Percentiles rank a stretch among this genome's conserved stretches.
phyloP scores from a whole-genome alignment of 92 coral and sea anemone species.

The Isaurus tuberculatus region DNA sequence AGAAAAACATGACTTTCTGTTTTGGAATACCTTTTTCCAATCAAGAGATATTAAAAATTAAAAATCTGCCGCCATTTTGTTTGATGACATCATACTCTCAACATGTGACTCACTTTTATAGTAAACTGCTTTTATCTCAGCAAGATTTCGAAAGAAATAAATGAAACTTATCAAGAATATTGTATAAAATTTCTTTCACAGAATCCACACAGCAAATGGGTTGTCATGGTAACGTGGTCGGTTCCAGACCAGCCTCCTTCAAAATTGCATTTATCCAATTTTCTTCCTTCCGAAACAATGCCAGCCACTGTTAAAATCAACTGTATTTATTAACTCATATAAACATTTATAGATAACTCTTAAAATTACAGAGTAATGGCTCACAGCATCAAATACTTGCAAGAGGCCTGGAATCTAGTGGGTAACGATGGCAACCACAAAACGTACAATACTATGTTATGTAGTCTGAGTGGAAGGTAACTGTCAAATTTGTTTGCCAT shows the following conservation, averaged over 20 bases:
- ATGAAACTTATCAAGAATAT: background rate
- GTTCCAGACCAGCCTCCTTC: slow-evolving; percentile 1
- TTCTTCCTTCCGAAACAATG: background rate
- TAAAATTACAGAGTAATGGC: background rate
- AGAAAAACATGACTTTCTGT: slow-evolving; percentile 5
- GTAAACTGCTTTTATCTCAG: background rate
- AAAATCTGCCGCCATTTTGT: slow-evolving; percentile 4
- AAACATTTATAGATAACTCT: slow-evolving; percentile 1
- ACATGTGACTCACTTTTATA: slow-evolving; percentile 7
- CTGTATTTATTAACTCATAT: background rate
- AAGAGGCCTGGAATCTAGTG: background rate
- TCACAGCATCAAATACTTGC: background rate
- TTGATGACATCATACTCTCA: background rate
- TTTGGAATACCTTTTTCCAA: slow-evolving; percentile 6
- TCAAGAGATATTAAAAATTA: background rate
- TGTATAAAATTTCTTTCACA: background rate
- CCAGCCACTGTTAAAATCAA: background rate
- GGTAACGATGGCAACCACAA: background rate
- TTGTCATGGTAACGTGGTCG: background rate
- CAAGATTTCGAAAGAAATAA: background rate
- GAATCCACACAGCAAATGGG: slow-evolving; percentile 2
- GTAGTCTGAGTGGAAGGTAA: background rate
- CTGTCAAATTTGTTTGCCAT: slow-evolving; percentile 1
- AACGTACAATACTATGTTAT: background rate
- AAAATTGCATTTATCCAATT: slow-evolving; percentile 5